These are phyloP conservation scores for Choristoneura rosaceana DNA, from an alignment of 2,888 invertebrate species.

Conservation along the genomic window DNA sequence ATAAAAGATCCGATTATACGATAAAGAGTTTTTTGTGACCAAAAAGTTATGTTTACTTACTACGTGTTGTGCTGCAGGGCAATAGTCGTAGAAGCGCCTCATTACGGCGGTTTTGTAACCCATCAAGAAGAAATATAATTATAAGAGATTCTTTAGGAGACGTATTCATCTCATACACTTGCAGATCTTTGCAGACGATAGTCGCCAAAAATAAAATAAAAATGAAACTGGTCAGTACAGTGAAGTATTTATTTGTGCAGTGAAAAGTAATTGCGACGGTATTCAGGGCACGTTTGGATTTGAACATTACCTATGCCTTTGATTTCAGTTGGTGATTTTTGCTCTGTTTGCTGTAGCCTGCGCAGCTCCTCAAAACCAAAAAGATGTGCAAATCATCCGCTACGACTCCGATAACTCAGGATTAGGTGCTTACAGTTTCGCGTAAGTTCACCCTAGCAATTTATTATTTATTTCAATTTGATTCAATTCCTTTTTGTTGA, in stretches of 20 bases:
- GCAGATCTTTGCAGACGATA: conserved; percentile 66
- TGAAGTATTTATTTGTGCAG: conserved; percentile 17
- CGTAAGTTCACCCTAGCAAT: conserved; percentile 65
- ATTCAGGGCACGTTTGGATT: conserved; percentile 10
- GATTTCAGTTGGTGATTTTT: conserved; percentile 71
- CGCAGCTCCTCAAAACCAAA: conserved; percentile 72
- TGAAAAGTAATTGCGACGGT: conserved; percentile 49
- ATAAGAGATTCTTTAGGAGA: conserved; percentile 76
- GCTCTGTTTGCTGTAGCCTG: conserved; percentile 63
- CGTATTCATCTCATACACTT: conserved; percentile 75
- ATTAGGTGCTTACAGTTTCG: conserved; percentile 84
- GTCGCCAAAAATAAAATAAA: conserved; percentile 60
- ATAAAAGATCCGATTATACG: not conserved
- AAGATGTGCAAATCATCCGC: conserved; percentile 86
- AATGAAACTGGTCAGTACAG: conserved; percentile 78
- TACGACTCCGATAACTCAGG: conserved; percentile 87
- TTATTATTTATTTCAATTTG: not conserved
- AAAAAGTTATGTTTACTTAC: conserved; percentile 43
- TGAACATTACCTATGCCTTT: conserved; percentile 15
- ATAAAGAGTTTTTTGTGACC: not conserved
- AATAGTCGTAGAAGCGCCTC: conserved; percentile 62
- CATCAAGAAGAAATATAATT: conserved; percentile 78
- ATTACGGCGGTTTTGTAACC: conserved; percentile 72
- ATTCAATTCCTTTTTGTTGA: not conserved
- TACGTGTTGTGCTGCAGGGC: conserved; percentile 60